Evolutionary conservation across 1,140 invertebrate species (phyloP).

Genomic region (Melanaphis sacchari): DNA sequence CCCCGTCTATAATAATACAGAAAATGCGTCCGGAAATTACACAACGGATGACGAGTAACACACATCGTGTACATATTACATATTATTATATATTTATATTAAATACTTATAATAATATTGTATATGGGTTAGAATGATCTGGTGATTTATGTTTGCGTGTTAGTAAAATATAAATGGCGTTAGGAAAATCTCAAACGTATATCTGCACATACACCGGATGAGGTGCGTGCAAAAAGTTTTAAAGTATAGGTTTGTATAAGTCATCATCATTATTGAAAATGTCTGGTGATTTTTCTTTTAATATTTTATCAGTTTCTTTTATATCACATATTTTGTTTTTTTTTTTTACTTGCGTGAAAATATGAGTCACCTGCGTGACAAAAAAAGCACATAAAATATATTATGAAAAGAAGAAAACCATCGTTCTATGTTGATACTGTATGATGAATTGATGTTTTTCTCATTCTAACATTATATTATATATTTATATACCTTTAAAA

Average conservation of each 20-base stretch:
- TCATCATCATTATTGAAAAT: slow-evolving; percentile 45
- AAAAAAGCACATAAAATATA: background rate
- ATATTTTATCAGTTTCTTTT: slow-evolving; percentile 2
- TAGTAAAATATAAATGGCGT: background rate
- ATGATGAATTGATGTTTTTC: slow-evolving; percentile 1
- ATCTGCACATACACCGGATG: background rate
- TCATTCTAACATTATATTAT: background rate
- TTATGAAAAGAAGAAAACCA: background rate
- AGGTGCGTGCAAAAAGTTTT: background rate
- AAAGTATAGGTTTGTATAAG: slow-evolving; percentile 36
- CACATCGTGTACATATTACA: background rate
- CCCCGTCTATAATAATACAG: background rate
- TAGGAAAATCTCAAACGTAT: background rate
- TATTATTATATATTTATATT: background rate
- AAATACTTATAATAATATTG: background rate
- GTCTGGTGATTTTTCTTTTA: slow-evolving; percentile 9
- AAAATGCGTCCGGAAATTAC: background rate
- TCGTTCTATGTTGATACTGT: background rate
- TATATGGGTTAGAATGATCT: background rate
- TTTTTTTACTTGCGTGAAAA: no score
- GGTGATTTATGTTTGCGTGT: background rate
- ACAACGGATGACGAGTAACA: background rate
- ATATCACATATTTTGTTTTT: background rate
- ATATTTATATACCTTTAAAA: background rate
- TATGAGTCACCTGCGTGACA: background rate